These are phyloP conservation scores for Pelvicachromis taeniatus DNA, from an alignment of 2,113 vertebrate species.

Conservation along the genomic window DNA sequence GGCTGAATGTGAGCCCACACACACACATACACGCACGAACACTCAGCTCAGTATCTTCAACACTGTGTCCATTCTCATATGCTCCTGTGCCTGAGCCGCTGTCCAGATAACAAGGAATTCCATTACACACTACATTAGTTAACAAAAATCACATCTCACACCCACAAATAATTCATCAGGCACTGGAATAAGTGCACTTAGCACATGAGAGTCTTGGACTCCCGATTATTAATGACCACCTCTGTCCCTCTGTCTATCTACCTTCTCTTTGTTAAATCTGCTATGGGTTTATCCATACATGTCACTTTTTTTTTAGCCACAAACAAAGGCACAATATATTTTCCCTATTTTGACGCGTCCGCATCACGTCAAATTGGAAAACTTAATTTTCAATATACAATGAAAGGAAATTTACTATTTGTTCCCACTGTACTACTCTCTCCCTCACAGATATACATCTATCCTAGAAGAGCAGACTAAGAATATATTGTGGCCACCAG, in stretches of 20 bases:
- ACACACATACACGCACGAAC: background rate
- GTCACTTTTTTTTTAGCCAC: background rate
- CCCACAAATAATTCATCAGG: conserved; percentile 52
- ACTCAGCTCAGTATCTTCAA: background rate
- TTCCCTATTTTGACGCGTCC: background rate
- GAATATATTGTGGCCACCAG: background rate
- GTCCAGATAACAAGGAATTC: conserved; percentile 52
- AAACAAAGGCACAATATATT: background rate
- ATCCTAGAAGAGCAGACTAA: background rate
- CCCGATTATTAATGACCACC: conserved; percentile 21
- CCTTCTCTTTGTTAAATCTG: background rate
- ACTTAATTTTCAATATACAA: background rate
- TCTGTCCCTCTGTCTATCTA: background rate
- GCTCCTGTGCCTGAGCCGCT: conserved; percentile 19
- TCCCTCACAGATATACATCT: background rate
- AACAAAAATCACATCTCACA: conserved; percentile 40
- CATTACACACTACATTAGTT: conserved; percentile 65
- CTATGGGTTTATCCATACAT: background rate
- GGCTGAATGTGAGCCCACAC: conserved; percentile 13
- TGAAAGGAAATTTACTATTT: background rate
- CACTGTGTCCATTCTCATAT: conserved; percentile 9
- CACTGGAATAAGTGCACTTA: conserved; percentile 44
- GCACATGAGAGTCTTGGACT: background rate
- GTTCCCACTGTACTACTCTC: background rate
- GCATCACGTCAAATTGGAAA: background rate